Conservation (phyloP, 2,888 invertebrate genomes). For the Molanna angustata region DNA sequence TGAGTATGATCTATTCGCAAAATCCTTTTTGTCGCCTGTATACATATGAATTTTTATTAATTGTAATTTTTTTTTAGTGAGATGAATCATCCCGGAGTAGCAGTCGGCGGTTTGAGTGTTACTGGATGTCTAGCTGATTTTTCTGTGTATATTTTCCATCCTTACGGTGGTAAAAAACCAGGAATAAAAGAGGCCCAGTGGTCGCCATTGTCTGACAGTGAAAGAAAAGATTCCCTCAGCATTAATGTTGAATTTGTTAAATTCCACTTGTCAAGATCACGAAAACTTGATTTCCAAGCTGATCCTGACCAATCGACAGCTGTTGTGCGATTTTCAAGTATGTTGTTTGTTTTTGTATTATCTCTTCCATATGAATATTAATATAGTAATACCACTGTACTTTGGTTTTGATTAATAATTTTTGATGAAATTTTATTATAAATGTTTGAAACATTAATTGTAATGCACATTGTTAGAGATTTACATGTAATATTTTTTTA, state of each 20-base stretch:
- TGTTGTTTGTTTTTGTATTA: too few species aligned
- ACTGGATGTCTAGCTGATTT: constrained; percentile 97
- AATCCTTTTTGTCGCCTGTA: background rate
- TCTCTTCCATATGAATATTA: too few species aligned
- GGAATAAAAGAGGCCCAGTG: constrained; percentile 78
- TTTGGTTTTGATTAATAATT: too few species aligned
- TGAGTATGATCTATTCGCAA: constrained; percentile 46
- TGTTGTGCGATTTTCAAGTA: constrained; percentile 89
- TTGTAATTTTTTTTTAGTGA: constrained; percentile 45
- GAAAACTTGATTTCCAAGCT: constrained; percentile 79
- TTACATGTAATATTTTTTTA: constrained; percentile 5
- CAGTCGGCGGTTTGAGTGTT: constrained; percentile 85
- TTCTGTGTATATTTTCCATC: constrained; percentile 97
- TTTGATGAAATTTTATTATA: background rate
- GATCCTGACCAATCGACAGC: constrained; percentile 74
- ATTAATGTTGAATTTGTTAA: constrained; percentile 97
- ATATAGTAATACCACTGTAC: too few species aligned
- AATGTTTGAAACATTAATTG: constrained; percentile 5
- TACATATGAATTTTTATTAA: background rate
- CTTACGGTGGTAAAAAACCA: constrained; percentile 90
- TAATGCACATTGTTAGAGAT: too few species aligned
- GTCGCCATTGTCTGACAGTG: constrained; percentile 83
- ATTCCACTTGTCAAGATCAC: constrained; percentile 87
- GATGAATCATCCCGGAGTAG: constrained; percentile 61
- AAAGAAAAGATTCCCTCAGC: constrained; percentile 92